Base-by-base conservation (phyloP, 2,888 invertebrate genomes). In the Scaptomyza polygonia region DNA sequence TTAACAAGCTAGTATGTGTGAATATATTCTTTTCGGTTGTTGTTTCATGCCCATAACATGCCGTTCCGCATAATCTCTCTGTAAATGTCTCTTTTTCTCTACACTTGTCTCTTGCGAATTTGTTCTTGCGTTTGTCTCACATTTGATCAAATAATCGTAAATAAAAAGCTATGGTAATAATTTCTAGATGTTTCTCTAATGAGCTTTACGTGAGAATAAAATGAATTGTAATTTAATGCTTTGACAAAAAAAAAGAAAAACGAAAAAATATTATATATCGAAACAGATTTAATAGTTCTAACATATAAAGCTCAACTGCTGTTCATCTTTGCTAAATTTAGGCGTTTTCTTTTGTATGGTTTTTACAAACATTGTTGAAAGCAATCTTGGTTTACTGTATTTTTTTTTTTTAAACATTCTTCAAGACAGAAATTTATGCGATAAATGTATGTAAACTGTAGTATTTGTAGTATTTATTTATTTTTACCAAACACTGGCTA, bases 61-160 rank as follows among this genome's bases (percentile, higher is more conserved):
- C 11, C 32, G 12, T 42, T 47, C 7, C 9, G 8, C 16, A 21
- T 16, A 14, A n/a, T n/a, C 27, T 25, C 49, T 27, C 42, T 14
- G 16, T 3, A 32, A 12, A 12, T 12, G 5, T 9, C 30, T 30
- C 12, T 16, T n/a, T 7, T 1, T 8, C 11, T 25, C 7, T 12
- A 11, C 30, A 30, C 30, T 36, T 39, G 16, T 14, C 39, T 39
- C 16, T 16, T 0, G 7, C 16, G 30, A 45, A 43, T 18, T 18
- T 21, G 42, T 18, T 25, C 40, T 45, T 27, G 59, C 42, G 42
- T 58, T 54, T 68, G 61, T 48, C 62, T 59, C 58, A 65, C 63
- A 82, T 85, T 77, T 86, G 74, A 86, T 77, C 83, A 86, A 81
- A 81, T 83, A 86, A 86, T 83, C 86, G 86, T 83, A 77, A 81